phyloP scores from a whole-genome alignment of 2,113 vertebrate species.

The Rhynchomys soricoides region DNA sequence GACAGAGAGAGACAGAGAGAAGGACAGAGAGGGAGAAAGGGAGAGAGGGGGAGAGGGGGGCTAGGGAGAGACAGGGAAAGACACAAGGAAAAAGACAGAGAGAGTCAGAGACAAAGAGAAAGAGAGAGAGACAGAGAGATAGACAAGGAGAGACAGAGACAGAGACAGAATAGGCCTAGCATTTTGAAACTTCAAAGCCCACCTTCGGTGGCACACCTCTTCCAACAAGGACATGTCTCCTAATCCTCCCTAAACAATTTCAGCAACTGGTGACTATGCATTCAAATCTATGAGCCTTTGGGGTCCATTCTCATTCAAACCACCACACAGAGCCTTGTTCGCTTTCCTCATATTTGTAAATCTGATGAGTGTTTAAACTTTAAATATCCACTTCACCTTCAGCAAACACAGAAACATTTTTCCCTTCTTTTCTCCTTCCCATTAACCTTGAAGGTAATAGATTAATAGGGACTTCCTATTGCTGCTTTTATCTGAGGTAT shows the following conservation, averaged over 20 bases:
- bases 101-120: neutral
- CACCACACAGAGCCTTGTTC: neutral
- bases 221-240: neutral
- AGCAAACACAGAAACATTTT: constrained; percentile 16
- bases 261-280: neutral
- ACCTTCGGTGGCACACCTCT: neutral
- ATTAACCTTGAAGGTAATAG: constrained; percentile 58
- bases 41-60: no score
- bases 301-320: neutral
- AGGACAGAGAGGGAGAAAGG: neutral
- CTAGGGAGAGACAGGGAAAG: neutral
- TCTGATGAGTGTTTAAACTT: constrained; percentile 41
- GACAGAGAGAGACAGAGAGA: neutral
- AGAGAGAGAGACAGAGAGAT: neutral
- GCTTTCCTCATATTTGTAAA: constrained; percentile 54
- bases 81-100: neutral
- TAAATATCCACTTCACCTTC: constrained; percentile 44
- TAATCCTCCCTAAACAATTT: neutral
- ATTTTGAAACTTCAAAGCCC: neutral
- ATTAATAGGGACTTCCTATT: constrained; percentile 39
- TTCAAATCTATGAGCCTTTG: neutral
- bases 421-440: constrained; percentile 38
- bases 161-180: neutral
- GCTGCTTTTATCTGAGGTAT: constrained; percentile 25
- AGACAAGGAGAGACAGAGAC: neutral